Base-by-base conservation (phyloP, 2,113 vertebrate species). In the Percopsis transmontana region DNA sequence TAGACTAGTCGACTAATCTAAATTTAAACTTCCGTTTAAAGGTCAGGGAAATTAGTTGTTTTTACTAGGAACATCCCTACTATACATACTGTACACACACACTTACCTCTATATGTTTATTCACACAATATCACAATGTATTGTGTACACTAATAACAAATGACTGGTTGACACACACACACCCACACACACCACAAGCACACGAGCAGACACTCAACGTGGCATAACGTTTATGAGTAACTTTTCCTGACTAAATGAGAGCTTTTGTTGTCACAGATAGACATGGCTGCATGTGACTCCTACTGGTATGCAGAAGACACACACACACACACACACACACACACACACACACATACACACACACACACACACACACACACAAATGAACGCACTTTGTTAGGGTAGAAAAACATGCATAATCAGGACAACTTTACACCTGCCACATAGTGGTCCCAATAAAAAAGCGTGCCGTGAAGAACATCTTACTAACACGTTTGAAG, bases 231-330 rank as follows among this genome's bases (percentile, higher is more conserved):
- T 51, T 76, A 66, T 67, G 62, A 81, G 20, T 50, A 51, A 70
- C 18, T 76, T 73, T 47, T 79, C 15, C 41, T 47, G 13, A 13
- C 27, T 83, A 60, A 86, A 89, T 71, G 72, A 76, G 45, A 40
- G 76, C 74, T 80, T 77, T 83, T 86, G 82, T 82, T 76, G 58
- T 48, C 39, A 79, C 41, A 6, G 40, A 58, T 71, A 75, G 67
- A 53, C 40, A 3, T 53, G 68, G n/a, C 13, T 66, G 69, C 74
- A 77, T 83, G 83, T 85, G 81, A 85, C 74, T 76, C 39, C 45
- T 54, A 56, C 52, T 64, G 82, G 75, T 77, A 86, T 85, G 80
- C 33, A 44, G 38, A 27, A 45, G 1, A 44, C 18, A 42, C 57
- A 58, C 39, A 19, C 57, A 42, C 39, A 58, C 57, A 42, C 57